These are phyloP conservation scores for Eidolon dupreanum DNA, from an alignment of 2,797 vertebrate species.

Conservation along the genomic window DNA sequence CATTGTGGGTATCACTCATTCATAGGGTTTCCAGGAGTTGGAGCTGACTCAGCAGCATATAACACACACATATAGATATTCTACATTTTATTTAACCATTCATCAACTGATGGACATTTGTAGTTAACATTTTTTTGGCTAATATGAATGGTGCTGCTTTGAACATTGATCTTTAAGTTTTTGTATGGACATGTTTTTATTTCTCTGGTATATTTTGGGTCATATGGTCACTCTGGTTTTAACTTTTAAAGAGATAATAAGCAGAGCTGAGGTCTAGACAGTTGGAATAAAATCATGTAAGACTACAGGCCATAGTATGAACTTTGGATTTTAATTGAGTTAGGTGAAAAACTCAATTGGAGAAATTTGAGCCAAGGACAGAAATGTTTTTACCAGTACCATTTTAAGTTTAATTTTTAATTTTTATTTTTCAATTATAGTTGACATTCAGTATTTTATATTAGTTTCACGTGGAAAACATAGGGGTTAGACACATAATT, in stretches of 20 bases:
- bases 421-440: no score
- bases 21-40: not conserved
- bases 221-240: not conserved
- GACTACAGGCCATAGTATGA: not conserved
- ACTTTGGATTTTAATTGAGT: not conserved
- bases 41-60: no score
- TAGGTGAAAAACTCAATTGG: not conserved
- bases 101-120: not conserved
- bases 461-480: no score
- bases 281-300: not conserved
- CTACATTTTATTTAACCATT: not conserved
- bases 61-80: not conserved
- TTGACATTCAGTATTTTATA: no score
- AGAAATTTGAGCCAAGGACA: not conserved
- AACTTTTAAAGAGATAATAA: not conserved
- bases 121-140: not conserved
- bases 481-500: no score
- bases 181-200: not conserved
- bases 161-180: not conserved
- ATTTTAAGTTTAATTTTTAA: no score
- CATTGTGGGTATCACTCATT: not conserved
- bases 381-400: not conserved
- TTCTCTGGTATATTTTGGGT: not conserved
- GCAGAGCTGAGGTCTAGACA: not conserved
- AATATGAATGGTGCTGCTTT: not conserved